Evolutionary conservation across 2,888 invertebrate species (phyloP), one percentile per base, ranked within the genome.

Genomic region (Drosophila limbata): DNA sequence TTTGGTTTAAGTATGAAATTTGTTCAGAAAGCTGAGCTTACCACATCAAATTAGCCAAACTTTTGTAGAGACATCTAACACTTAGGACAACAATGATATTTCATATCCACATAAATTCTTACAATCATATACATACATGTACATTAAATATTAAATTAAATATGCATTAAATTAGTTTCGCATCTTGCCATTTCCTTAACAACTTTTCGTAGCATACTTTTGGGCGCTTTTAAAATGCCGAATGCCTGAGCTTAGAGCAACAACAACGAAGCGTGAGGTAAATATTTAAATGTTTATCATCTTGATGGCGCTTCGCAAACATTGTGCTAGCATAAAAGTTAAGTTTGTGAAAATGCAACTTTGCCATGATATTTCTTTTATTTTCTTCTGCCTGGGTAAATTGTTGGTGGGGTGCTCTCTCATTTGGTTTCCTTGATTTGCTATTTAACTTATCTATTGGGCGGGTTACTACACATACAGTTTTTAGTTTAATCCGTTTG

Each of bases 71-170:
- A 87, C 86, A 76, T 66, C 51, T 77, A 73, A 88, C 77, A 88
- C 70, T 87, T 85, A 79, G 65, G 65, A 85, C 89, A 89, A 89
- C 89, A 85, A 73, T 86, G 85, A 85, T 89, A 85, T 85, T 85
- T 85, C 50, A 89, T 89, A 85, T 89, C 85, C 90, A 83, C 74
- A 66, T 76, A 85, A 89, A 85, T 79, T 88, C 84, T 85, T 81
- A 86, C 56, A 69, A 50, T 69, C 62, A 50, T 45, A 35, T 33
- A 35, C 62, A 50, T 44, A 44, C 31, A 44, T 15, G 11, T 50
- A 28, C 21, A 53, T 50, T 25, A 5, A 5, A 10, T 42, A 53
- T 50, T 60, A 68, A 50, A 42, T 50, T 78, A 59, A 52, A 66
- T 71, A 72, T 69, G 47, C 50, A 60, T 69, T 56, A 56, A 47